Evolutionary conservation across 2,888 invertebrate species (phyloP), one percentile per base, ranked within the genome.

Genomic region (Brenthis hecate): DNA sequence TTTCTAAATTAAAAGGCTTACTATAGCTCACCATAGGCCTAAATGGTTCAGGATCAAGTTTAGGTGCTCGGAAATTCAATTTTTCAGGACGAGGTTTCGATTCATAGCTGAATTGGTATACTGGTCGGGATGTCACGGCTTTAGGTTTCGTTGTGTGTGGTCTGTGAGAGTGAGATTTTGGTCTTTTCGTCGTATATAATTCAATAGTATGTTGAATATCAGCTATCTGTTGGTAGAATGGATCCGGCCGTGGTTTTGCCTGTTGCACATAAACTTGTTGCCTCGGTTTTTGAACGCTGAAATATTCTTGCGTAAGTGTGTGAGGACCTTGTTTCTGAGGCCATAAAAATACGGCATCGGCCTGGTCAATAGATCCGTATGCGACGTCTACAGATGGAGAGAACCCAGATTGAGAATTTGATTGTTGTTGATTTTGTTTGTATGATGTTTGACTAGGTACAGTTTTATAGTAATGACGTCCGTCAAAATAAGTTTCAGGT

Each of bases 21-120:
- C 93, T 93, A 78, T 93, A 93, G 76, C 93, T 94, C 19, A 95
- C 94, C 94, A 95, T 94, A 5, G 95, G 95, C 68, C 94, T 90
- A 79, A 95, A 95, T 1, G 95, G 95, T 78, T 94, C 94, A 1
- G 94, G 91, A 71, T 94, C 94, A 73, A 94, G 84, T 73, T 93
- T 92, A 0, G 93, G 93, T 36, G 93, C 93, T 54, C 93, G 83
- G 85, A 93, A 93, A 3, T 88, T 87, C 28, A 87, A 75, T 58
- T 92, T 89, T 53, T 93, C 93, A 11, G 88, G 92, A 73, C 92
- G 86, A 32, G 84, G 85, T 13, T 94, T 93, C 0, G 95, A 93
- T 80, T 96, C 95, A 79, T 95, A 96, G 78, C 95, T 96, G 81
- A 95, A 96, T 80, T 96, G 96, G 80, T 96, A 96, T 3, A 90